Conservation (phyloP, 2,888 invertebrate genomes). For the Omphaloscelis lunosa region DNA sequence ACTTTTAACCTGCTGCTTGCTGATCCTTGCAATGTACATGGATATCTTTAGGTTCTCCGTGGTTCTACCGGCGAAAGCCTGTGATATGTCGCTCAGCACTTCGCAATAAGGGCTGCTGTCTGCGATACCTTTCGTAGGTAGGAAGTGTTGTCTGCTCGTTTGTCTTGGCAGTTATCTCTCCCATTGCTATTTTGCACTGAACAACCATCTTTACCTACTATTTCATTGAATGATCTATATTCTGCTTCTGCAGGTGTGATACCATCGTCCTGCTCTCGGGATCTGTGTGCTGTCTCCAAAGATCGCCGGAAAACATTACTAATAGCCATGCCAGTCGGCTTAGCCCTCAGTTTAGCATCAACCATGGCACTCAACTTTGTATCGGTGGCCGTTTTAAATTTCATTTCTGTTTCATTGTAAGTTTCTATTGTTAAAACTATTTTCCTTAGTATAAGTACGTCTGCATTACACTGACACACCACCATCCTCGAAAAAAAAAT, state of each 20-base stretch:
- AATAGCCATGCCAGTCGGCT: slow-evolving; percentile 81
- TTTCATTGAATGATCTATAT: neutral
- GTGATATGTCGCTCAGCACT: slow-evolving; percentile 92
- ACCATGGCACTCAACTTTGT: slow-evolving; percentile 79
- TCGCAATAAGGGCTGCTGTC: slow-evolving; percentile 92
- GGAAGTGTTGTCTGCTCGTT: slow-evolving; percentile 1
- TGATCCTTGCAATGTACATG: slow-evolving; percentile 83
- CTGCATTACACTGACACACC: neutral
- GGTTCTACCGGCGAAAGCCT: slow-evolving; percentile 92
- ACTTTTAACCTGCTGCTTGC: slow-evolving; percentile 88
- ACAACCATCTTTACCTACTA: neutral
- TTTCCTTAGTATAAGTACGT: neutral
- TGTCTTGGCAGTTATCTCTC: neutral
- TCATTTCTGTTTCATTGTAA: slow-evolving; percentile 82
- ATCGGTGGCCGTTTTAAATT: slow-evolving; percentile 77
- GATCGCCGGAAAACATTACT: slow-evolving; percentile 80
- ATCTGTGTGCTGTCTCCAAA: slow-evolving; percentile 81
- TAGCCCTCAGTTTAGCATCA: slow-evolving; percentile 74
- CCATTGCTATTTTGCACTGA: neutral
- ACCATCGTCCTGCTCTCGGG: slow-evolving; percentile 84
- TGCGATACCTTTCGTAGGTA: slow-evolving; percentile 83
- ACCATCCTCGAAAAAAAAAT: neutral
- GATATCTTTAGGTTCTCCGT: slow-evolving; percentile 86
- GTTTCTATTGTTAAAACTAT: slow-evolving; percentile 57
- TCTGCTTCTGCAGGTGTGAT: slow-evolving; percentile 74